Evolutionary conservation across 2,113 vertebrate genomes (phyloP).

Genomic region (Cavia porcellus): DNA sequence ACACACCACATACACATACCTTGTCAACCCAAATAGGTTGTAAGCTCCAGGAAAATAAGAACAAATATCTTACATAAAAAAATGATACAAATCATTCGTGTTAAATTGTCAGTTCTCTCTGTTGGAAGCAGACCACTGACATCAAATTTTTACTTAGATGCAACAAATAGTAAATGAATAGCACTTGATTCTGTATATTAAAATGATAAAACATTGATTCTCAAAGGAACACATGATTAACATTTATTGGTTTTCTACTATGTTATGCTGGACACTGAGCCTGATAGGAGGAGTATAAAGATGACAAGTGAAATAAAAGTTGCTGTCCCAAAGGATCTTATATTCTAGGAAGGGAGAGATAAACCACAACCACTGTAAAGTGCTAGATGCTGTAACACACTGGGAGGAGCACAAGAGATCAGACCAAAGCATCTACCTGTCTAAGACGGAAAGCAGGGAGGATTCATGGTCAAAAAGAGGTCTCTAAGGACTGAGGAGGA

Average conservation of each 20-base stretch:
- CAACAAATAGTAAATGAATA: not conserved
- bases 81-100: not conserved
- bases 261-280: not conserved
- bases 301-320: not conserved
- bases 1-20: not conserved
- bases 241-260: not conserved
- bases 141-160: not conserved
- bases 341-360: not conserved
- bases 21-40: not conserved
- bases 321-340: not conserved
- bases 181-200: not conserved
- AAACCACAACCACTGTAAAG: not conserved
- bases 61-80: not conserved
- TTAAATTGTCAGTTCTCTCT: not conserved
- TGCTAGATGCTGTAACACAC: not conserved
- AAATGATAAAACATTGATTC: not conserved
- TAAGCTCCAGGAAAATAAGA: conserved; percentile 23
- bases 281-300: not conserved
- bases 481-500: not conserved
- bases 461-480: not conserved
- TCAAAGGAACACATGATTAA: not conserved
- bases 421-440: not conserved
- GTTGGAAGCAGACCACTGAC: not conserved
- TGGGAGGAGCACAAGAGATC: not conserved
- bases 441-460: too few relatives aligned